Evolutionary conservation across 2,113 vertebrate genomes (phyloP).

Genomic region (Alosa alosa): DNA sequence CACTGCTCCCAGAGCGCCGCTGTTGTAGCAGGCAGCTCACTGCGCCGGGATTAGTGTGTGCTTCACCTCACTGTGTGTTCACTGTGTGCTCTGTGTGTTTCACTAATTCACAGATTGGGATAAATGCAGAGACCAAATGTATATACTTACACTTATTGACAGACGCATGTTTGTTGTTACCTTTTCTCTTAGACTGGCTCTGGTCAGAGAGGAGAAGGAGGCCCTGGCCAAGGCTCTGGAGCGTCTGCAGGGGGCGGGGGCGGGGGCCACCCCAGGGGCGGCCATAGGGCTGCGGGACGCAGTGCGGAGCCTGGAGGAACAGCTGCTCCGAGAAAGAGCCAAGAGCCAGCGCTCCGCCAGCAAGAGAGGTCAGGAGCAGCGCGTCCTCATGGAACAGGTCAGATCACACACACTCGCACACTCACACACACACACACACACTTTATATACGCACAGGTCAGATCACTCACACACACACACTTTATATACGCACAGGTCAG

Average conservation of each 20-base stretch:
- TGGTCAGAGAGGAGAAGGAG: constrained; percentile 76
- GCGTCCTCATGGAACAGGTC: constrained; percentile 80
- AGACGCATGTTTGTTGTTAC: neutral
- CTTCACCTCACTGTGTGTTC: no score
- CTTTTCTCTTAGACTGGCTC: constrained; percentile 68
- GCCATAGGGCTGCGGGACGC: constrained; percentile 68
- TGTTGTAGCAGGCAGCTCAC: no score
- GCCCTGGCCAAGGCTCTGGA: constrained; percentile 70
- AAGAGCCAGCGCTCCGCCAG: constrained; percentile 66
- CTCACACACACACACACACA: no score
- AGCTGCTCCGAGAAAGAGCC: constrained; percentile 79
- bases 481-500: no score
- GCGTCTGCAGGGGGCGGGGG: constrained; percentile 59
- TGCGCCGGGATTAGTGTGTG: no score
- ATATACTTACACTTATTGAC: no score
- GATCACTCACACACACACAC: no score
- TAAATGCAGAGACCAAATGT: no score
- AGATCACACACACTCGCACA: neutral
- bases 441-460: no score
- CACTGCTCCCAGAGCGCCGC: no score
- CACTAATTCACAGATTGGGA: no score
- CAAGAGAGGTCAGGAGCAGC: constrained; percentile 78
- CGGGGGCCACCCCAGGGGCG: constrained; percentile 55
- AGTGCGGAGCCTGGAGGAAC: constrained; percentile 76
- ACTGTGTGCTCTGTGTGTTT: no score